A percentile compares a stretch with the other conserved stretches of the same genome.
These are phyloP conservation scores for Pandemis cinnamomeana DNA, from an alignment of 2,888 invertebrate genomes.

Conservation along the genomic window DNA sequence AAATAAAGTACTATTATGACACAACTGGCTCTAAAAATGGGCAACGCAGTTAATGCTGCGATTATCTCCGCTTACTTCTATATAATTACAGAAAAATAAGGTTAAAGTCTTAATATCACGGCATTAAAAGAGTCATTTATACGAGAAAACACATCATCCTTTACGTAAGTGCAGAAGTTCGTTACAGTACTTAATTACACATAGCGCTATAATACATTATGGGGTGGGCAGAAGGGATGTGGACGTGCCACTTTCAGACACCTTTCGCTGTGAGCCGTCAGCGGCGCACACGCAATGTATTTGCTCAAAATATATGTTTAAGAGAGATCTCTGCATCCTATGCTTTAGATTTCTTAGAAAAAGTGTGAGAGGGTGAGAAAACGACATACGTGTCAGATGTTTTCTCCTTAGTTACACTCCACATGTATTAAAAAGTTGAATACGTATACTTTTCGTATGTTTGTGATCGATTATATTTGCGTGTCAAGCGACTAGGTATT, in stretches of 20 bases:
- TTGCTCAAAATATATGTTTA: constrained; percentile 37
- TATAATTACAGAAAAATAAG: constrained; percentile 27
- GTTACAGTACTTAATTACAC: constrained; percentile 23
- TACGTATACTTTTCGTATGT: neutral
- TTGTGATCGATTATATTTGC: too few relatives aligned
- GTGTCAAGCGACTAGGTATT: neutral
- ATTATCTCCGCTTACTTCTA: constrained; percentile 4
- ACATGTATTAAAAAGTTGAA: neutral
- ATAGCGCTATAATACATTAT: neutral
- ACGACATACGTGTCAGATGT: neutral
- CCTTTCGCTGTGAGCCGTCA: constrained; percentile 25
- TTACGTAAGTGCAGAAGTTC: constrained; percentile 19
- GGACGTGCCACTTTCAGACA: constrained; percentile 30
- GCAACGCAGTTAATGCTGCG: neutral
- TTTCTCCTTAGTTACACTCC: neutral
- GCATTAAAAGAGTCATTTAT: constrained; percentile 20
- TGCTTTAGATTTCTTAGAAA: constrained; percentile 16
- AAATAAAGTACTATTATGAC: too few relatives aligned
- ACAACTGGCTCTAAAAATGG: neutral
- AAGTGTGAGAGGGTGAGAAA: constrained; percentile 8
- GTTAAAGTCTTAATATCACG: constrained; percentile 23
- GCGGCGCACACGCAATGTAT: constrained; percentile 12
- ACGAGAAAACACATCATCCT: constrained; percentile 10
- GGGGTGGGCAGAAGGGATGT: constrained; percentile 6
- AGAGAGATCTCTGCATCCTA: constrained; percentile 34